Conservation (phyloP, 1,140 invertebrate genomes). For the Listronotus bonariensis region DNA sequence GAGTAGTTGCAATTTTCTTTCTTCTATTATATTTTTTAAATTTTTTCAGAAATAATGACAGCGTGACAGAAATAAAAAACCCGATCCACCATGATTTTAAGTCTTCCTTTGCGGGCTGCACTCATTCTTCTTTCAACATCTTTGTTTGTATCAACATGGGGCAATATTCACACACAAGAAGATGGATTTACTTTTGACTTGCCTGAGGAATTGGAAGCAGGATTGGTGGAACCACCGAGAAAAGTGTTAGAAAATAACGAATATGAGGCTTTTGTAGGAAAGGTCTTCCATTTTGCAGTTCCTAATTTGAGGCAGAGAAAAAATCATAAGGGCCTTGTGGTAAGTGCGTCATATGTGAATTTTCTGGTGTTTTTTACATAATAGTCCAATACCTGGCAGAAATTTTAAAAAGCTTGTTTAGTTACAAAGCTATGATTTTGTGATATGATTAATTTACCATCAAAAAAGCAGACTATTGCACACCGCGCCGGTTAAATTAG, state of each 20-base stretch:
- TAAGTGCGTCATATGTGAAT: too few relatives aligned
- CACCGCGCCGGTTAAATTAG: too few relatives aligned
- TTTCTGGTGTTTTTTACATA: too few relatives aligned
- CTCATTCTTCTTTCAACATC: constrained; percentile 5
- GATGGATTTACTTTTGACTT: constrained; percentile 46
- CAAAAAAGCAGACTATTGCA: too few relatives aligned
- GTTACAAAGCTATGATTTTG: too few relatives aligned
- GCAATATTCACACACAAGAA: constrained; percentile 16
- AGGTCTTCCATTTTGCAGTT: constrained; percentile 34
- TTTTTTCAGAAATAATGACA: constrained; percentile 9
- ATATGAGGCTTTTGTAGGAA: constrained; percentile 29
- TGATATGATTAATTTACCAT: too few relatives aligned
- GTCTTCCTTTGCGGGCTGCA: not conserved
- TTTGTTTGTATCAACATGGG: constrained; percentile 15
- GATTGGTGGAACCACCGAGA: constrained; percentile 8
- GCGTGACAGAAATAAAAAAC: not conserved
- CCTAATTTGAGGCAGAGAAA: not conserved
- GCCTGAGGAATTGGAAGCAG: constrained; percentile 37
- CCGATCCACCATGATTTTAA: not conserved
- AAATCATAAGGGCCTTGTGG: constrained; percentile 10
- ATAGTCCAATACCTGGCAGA: too few relatives aligned
- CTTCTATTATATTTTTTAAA: too few relatives aligned
- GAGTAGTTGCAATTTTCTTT: not conserved
- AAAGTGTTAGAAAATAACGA: constrained; percentile 24
- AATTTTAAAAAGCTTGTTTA: too few relatives aligned